phyloP scores from a whole-genome alignment of 2,797 vertebrate species.

The Lepilemur septentrionalis region DNA sequence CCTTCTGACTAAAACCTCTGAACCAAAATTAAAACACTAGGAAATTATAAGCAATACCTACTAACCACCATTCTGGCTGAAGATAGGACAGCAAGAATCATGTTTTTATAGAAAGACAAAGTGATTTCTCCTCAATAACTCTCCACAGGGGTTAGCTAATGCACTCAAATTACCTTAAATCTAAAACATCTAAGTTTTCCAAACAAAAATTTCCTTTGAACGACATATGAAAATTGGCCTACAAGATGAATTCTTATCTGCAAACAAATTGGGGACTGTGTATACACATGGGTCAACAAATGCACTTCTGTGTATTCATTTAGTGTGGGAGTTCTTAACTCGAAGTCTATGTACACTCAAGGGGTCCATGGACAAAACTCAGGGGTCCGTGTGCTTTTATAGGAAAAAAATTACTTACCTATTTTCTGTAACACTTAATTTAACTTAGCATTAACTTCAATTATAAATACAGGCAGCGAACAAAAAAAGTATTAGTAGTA shows the following conservation, averaged over 20 bases:
- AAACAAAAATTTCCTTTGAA: slow-evolving; percentile 27
- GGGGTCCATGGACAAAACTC: not conserved
- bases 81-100: not conserved
- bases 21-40: not conserved
- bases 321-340: not conserved
- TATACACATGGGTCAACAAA: not conserved
- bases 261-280: not conserved
- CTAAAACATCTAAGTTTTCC: not conserved
- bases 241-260: slow-evolving; percentile 10
- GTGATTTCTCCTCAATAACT: not conserved
- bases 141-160: not conserved
- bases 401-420: not conserved
- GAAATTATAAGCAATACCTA: not conserved
- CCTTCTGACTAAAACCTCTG: not conserved
- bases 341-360: not conserved
- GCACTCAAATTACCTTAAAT: not conserved
- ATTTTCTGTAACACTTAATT: not conserved
- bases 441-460: slow-evolving; percentile 36
- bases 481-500: not conserved
- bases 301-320: not conserved
- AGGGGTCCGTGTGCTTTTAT: not conserved
- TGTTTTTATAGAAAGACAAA: not conserved
- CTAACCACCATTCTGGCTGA: not conserved
- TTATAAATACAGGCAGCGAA: not conserved
- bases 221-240: not conserved